Evolutionary conservation across 2,797 vertebrate species (phyloP).

Genomic region (Cirrhinus mrigala): DNA sequence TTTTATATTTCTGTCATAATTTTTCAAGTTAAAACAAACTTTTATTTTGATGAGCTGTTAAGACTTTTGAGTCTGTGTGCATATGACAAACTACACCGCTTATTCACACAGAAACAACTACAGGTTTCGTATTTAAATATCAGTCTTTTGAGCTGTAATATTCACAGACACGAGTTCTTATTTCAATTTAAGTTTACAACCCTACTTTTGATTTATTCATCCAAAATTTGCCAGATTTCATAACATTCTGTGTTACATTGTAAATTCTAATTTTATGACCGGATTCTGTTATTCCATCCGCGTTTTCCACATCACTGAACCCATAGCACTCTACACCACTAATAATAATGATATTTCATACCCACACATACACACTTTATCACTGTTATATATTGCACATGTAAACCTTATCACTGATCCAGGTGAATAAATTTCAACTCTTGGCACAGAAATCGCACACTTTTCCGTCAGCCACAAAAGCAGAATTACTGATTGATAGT

Average conservation of each 20-base stretch:
- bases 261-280: neutral
- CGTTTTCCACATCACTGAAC: neutral
- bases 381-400: conserved; percentile 15
- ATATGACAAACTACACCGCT: neutral
- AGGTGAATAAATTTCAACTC: neutral
- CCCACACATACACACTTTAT: neutral
- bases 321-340: neutral
- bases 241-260: neutral
- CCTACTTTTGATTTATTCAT: neutral
- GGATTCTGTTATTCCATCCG: neutral
- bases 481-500: neutral
- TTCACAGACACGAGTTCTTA: neutral
- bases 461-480: neutral
- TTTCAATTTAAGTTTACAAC: neutral
- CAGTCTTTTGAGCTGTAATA: neutral
- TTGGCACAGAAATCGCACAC: neutral
- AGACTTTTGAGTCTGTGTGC: neutral
- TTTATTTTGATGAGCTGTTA: neutral
- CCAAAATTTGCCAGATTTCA: neutral
- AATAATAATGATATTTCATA: neutral
- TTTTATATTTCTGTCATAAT: too few species aligned
- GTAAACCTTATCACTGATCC: neutral
- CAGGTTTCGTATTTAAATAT: neutral
- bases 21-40: too few species aligned
- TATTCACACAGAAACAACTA: neutral